Base-by-base conservation (phyloP, 2,113 vertebrate genomes). In the Numida meleagris region DNA sequence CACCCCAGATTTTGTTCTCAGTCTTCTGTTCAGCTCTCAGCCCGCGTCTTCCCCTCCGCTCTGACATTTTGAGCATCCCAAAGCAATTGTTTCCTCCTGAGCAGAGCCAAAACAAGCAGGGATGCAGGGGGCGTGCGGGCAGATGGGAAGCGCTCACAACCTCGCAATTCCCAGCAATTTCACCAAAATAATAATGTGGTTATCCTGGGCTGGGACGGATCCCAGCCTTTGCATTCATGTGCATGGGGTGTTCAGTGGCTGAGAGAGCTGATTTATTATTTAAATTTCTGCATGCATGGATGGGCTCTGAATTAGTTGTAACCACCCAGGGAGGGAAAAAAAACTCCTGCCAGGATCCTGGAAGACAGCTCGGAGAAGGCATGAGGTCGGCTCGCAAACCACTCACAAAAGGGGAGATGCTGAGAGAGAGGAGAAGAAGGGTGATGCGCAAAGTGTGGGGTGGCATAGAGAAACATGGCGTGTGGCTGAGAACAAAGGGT, bases 261-360 rank as follows among this genome's bases (percentile, higher is more conserved):
- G 74, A 43, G 55, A 81, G 46, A 57, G 18, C 24, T 65, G 91
- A 95, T 96, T 91, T 94, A 92, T 96, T 96, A 97, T 92, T 96
- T 94, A 94, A 89, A 90, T 91, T 91, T 92, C 57, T 90, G 90
- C 68, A 84, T 1, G 40, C 91, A 86, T 93, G 82, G 61, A 45
- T 83, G 82, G 65, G 76, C 85, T 72, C 78, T 53, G 92, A 95
- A 92, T 95, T 83, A 95, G 84, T 55, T 66, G 70, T 86, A 71
- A 85, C 79, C 72, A 96, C 81, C 67, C 61, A 86, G 67, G 55
- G 63, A 51, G 6, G 12, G 79, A 79, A 53, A 33, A 23, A 68
- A 93, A 90, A 90, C 27, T 45, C 46, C 65, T 91, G 93, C 88
- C 10, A 78, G 51, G 87, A 90, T 93, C 20, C 74, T 86, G 72